Base-by-base conservation (phyloP, 2,113 vertebrate genomes). In the Ptilonorhynchus violaceus region DNA sequence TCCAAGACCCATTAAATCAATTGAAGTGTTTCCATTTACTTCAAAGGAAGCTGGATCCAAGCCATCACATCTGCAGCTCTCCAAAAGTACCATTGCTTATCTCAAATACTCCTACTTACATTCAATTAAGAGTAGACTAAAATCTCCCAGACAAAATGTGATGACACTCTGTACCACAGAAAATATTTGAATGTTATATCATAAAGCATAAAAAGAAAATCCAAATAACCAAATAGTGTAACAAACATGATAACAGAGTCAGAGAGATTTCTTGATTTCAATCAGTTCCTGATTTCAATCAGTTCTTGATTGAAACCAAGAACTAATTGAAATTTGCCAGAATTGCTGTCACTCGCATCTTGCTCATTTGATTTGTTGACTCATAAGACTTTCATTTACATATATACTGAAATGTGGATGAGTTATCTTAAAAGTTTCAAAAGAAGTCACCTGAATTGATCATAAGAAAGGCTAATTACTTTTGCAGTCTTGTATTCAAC, bases 1-100 rank as follows among this genome's bases (percentile, higher is more conserved):
- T n/a, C 66, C 85, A 90, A 73, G 53, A 73, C 8, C 23, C 39
- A 90, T 92, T 88, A 94, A 79, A 92, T 76, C 66, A 76, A n/a
- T 35, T 89, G 27, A 85, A 93, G 62, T 82, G 74, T 70, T 88
- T 88, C 53, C 53, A 64, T 82, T 88, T 81, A 41, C n/a, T 88
- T 79, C 66, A 72, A 4, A 49, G n/a, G 49, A 67, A 47, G 44
- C 44, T 93, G 78, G 41, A 93, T 52, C 28, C 20, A 72, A 88
- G 81, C 81, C 66, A 94, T 37, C 46, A 41, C 47, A 25, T 55
- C 52, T 88, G 35, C 53, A 93, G 50, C 30, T 75, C 39, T 94
- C 56, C 56, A 50, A 55, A 94, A 85, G 47, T 39, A 50, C 31
- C 27, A 59, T 33, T 33, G 15, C 10, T 80, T 66, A n/a, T 73